A percentile compares a stretch with the other conserved stretches of the same genome.
Conservation (phyloP, 2,113 vertebrate genomes). For the Coreoperca whiteheadi region DNA sequence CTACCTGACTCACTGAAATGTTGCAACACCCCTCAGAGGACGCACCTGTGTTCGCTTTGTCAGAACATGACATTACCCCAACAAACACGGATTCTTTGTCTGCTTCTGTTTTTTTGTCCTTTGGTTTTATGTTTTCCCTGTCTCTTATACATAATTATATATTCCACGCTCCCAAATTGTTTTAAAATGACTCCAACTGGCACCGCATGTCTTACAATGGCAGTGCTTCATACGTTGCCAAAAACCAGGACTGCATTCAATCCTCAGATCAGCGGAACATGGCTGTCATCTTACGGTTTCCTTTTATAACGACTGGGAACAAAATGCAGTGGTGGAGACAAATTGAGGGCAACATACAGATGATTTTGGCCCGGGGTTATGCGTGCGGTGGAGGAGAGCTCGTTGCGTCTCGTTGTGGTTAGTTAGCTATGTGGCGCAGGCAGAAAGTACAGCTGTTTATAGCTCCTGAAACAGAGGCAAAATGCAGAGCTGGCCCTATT, state of each 20-base stretch:
- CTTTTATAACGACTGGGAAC: conserved; percentile 62
- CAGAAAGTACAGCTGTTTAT: conserved; percentile 69
- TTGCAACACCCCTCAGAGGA: conserved; percentile 55
- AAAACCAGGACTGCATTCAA: conserved; percentile 58
- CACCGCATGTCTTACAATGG: conserved; percentile 56
- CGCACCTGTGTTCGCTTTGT: conserved; percentile 54
- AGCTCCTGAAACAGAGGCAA: conserved; percentile 56
- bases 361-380: conserved; percentile 70
- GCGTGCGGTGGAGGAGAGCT: conserved; percentile 51
- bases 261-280: conserved; percentile 34
- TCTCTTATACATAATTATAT: conserved; percentile 65
- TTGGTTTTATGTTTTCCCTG: conserved; percentile 33
- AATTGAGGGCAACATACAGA: conserved; percentile 73
- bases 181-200: conserved; percentile 69
- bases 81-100: conserved; percentile 16
- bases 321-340: conserved; percentile 61
- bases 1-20: conserved; percentile 63
- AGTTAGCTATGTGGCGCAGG: conserved; percentile 67
- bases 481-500: conserved; percentile 62
- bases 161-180: conserved; percentile 53
- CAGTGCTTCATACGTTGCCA: conserved; percentile 60
- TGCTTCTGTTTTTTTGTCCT: background rate
- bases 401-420: conserved; percentile 68
- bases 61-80: conserved; percentile 30
- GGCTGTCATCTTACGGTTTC: conserved; percentile 66